These are phyloP conservation scores for Nettapus auritus DNA, from an alignment of 2,113 vertebrate genomes.

Conservation along the genomic window DNA sequence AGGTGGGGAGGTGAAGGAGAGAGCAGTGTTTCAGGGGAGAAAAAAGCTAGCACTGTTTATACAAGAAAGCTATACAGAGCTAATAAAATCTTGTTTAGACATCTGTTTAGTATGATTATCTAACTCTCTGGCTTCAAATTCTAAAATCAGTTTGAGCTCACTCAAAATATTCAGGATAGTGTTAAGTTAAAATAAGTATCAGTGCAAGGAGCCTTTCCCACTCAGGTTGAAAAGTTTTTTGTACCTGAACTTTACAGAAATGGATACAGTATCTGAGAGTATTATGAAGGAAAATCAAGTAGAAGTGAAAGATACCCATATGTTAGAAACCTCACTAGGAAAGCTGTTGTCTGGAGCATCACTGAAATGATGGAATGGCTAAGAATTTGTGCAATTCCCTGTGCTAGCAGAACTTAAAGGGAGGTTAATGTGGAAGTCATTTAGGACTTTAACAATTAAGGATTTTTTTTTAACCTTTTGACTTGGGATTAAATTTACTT, in stretches of 20 bases:
- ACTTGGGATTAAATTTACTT: not conserved
- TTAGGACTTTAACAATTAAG: not conserved
- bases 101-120: not conserved
- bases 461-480: not conserved
- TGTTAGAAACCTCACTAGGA: not conserved
- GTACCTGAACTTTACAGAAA: not conserved
- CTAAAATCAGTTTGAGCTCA: not conserved
- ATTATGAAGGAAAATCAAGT: not conserved
- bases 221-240: not conserved
- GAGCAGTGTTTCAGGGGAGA: not conserved
- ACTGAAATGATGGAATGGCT: not conserved
- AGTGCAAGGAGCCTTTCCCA: not conserved
- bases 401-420: not conserved
- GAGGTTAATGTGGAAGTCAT: not conserved
- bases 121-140: not conserved
- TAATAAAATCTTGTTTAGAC: slow-evolving; percentile 14
- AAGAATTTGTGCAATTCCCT: not conserved
- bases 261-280: not conserved
- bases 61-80: not conserved
- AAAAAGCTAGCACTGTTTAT: not conserved
- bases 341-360: not conserved
- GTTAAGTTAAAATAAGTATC: not conserved
- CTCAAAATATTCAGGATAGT: not conserved
- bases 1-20: not conserved
- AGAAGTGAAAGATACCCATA: not conserved